Evolutionary conservation across 2,888 invertebrate species (phyloP).

Genomic region (Chirona hameri): DNA sequence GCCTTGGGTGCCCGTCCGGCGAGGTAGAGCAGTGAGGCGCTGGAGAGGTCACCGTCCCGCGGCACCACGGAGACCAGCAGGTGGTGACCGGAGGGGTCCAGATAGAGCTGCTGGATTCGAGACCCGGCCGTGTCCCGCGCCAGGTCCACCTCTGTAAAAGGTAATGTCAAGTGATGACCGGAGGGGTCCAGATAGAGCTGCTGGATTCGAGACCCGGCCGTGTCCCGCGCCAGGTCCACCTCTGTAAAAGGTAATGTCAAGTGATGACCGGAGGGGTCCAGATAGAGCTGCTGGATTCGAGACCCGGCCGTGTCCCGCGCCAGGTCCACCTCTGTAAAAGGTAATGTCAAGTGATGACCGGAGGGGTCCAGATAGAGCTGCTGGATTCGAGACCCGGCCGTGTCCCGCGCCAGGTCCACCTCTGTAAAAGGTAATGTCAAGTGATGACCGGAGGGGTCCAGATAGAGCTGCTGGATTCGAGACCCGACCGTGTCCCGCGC

Average conservation of each 20-base stretch:
- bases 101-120: conserved; percentile 64
- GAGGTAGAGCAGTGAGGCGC: conserved; percentile 40
- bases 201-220: conserved; percentile 59
- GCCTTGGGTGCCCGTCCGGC: background rate
- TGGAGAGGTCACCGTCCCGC: conserved; percentile 49
- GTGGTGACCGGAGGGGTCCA: conserved; percentile 85
- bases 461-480: no score
- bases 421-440: conserved; percentile 54
- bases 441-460: background rate
- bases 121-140: conserved; percentile 60
- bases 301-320: conserved; percentile 60
- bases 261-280: conserved; percentile 85
- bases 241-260: conserved; percentile 58
- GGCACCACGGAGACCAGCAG: conserved; percentile 57
- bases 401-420: conserved; percentile 65
- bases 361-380: conserved; percentile 78
- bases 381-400: conserved; percentile 59
- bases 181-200: conserved; percentile 78
- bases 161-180: conserved; percentile 65
- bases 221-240: conserved; percentile 65
- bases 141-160: conserved; percentile 65
- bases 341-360: conserved; percentile 65
- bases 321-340: conserved; percentile 65
- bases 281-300: conserved; percentile 64
- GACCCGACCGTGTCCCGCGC: no score